Evolutionary conservation across 2,888 invertebrate species (phyloP).

Genomic region (Malachius bipustulatus): DNA sequence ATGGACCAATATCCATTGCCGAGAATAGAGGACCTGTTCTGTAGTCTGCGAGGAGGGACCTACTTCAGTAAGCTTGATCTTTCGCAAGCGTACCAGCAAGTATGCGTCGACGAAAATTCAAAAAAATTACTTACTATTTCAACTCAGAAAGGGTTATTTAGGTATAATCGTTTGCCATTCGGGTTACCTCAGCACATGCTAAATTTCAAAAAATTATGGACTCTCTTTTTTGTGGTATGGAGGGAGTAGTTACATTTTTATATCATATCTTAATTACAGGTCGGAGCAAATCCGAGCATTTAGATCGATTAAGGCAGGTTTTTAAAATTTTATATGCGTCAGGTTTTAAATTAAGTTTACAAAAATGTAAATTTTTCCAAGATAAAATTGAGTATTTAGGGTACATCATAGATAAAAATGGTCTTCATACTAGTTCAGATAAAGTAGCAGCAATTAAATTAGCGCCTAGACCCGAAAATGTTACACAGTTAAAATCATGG

Average conservation of each 20-base stretch:
- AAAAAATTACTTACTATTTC: conserved; percentile 13
- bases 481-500: conserved; percentile 9
- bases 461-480: conserved; percentile 6
- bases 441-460: conserved; percentile 8
- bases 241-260: conserved; percentile 16
- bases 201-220: conserved; percentile 25
- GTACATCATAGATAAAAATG: conserved; percentile 10
- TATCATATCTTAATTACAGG: conserved; percentile 20
- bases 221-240: conserved; percentile 18
- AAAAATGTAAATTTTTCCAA: no score
- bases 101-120: conserved; percentile 13
- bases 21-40: conserved; percentile 8
- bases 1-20: conserved; percentile 7
- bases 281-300: conserved; percentile 12
- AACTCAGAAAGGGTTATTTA: conserved; percentile 15
- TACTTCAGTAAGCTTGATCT: conserved; percentile 13
- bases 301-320: conserved; percentile 6
- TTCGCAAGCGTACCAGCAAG: conserved; percentile 13
- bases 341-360: conserved; percentile 19
- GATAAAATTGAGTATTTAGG: conserved; percentile 16
- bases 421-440: conserved; percentile 8
- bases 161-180: conserved; percentile 11
- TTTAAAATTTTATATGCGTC: conserved; percentile 4
- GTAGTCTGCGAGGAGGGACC: conserved; percentile 11
- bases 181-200: conserved; percentile 20